Evolutionary conservation across 2,113 vertebrate species (phyloP).

Genomic region (Paradoxurus hermaphroditus): DNA sequence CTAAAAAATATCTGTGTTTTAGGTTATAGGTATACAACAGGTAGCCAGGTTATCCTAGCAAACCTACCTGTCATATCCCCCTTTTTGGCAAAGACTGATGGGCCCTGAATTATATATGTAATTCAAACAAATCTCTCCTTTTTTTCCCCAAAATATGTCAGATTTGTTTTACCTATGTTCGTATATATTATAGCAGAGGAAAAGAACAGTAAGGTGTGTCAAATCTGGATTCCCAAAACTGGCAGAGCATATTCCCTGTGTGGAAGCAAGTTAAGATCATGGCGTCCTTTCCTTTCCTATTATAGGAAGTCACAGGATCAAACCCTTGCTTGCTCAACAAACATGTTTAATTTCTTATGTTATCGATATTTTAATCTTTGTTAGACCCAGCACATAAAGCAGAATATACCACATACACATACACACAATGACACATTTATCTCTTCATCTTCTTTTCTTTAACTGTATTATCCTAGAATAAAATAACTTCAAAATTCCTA

Average conservation of each 20-base stretch:
- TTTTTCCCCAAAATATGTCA: background rate
- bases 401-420: background rate
- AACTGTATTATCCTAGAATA: background rate
- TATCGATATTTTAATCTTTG: background rate
- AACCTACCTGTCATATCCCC: background rate
- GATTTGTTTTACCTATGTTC: background rate
- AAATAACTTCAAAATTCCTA: background rate
- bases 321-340: background rate
- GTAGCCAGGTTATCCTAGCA: background rate
- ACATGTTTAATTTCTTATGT: background rate
- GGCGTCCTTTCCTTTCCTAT: background rate
- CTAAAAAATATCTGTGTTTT: background rate
- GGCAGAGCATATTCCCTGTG: background rate
- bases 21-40: fast-evolving
- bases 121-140: background rate
- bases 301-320: background rate
- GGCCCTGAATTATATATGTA: background rate
- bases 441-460: background rate
- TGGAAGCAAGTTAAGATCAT: background rate
- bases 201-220: background rate
- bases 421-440: background rate
- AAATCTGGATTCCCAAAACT: background rate
- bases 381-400: background rate
- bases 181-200: background rate
- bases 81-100: background rate